These are phyloP conservation scores for Sycon ciliatum DNA, from an alignment of 37 sponge, comb jelly and placozoan species.

Conservation along the genomic window DNA sequence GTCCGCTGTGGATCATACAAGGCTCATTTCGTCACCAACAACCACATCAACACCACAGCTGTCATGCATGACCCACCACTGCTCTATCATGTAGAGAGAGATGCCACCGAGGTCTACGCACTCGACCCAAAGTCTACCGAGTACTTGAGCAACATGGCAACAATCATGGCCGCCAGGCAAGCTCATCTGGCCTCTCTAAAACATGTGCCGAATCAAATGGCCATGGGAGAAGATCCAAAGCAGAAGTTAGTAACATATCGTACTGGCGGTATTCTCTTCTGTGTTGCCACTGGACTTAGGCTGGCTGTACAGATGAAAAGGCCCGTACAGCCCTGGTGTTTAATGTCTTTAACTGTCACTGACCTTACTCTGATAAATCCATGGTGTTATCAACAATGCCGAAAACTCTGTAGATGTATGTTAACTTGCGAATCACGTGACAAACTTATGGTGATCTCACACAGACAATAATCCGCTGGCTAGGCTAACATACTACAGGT, in stretches of 20 bases:
- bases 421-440: too few species aligned
- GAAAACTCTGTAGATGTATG: too few species aligned
- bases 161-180: neutral
- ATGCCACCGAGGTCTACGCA: neutral
- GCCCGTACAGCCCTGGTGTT: too few species aligned
- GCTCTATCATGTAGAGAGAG: neutral
- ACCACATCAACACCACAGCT: neutral
- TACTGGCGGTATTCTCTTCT: too few species aligned
- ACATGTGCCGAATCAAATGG: conserved; percentile 13
- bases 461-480: too few species aligned
- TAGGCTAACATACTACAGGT: too few species aligned
- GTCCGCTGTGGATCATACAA: conserved; percentile 15
- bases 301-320: too few species aligned
- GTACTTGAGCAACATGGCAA: neutral
- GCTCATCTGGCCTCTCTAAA: neutral
- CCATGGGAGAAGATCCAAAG: neutral
- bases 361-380: too few species aligned
- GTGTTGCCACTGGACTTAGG: too few species aligned
- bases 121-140: neutral
- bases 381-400: too few species aligned
- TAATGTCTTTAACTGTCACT: too few species aligned
- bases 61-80: conserved; percentile 12
- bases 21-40: conserved; percentile 17
- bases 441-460: too few species aligned
- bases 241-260: conserved; percentile 12